Conservation (phyloP, 1,140 invertebrate species). For the Araneus ventricosus region DNA sequence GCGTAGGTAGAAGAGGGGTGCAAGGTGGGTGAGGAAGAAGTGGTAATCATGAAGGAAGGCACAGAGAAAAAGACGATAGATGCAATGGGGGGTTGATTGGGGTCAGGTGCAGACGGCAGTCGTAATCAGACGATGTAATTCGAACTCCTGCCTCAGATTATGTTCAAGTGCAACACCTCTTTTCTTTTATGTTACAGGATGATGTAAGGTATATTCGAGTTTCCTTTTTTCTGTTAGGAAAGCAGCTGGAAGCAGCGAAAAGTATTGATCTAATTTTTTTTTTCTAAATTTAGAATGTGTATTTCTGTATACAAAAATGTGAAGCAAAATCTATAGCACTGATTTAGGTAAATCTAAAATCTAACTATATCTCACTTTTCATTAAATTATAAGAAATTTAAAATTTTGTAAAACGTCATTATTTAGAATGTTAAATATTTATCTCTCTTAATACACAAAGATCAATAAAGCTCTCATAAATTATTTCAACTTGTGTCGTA, state of each 20-base stretch:
- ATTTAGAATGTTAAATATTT: too few species aligned
- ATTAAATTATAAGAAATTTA: too few species aligned
- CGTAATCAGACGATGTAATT: conserved; percentile 34
- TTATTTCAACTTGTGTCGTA: too few species aligned
- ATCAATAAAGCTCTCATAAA: too few species aligned
- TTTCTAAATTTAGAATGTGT: background rate
- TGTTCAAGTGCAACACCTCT: background rate
- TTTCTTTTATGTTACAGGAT: background rate
- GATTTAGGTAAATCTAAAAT: too few species aligned
- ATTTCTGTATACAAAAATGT: too few species aligned
- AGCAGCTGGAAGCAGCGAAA: background rate
- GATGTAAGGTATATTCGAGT: background rate
- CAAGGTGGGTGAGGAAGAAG: background rate
- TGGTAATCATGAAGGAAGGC: background rate
- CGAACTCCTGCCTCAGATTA: background rate
- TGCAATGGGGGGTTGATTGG: conserved; percentile 22
- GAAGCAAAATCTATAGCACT: too few species aligned
- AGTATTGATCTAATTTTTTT: background rate
- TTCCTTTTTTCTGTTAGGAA: background rate
- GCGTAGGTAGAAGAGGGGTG: background rate
- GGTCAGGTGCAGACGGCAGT: conserved; percentile 18
- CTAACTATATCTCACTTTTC: too few species aligned
- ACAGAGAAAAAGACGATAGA: background rate
- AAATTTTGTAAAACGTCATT: too few species aligned
- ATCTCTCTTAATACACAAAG: too few species aligned